phyloP scores from a whole-genome alignment of 2,113 vertebrate species.

The Solea senegalensis region DNA sequence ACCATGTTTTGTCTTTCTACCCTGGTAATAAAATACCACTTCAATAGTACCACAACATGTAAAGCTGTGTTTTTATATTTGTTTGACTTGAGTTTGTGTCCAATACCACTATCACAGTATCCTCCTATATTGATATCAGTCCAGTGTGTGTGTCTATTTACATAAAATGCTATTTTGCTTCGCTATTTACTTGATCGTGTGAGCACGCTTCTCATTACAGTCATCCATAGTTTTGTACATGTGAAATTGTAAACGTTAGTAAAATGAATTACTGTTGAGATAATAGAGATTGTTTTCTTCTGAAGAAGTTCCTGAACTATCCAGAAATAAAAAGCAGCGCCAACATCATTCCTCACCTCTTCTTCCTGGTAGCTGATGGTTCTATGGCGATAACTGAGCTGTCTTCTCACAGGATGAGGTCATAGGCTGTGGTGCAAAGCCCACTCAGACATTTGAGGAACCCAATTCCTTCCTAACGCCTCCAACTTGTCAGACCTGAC shows the following conservation, averaged over 20 bases:
- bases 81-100: background rate
- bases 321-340: constrained; percentile 34
- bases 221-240: too few relatives aligned
- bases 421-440: constrained; percentile 54
- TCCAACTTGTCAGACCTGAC: constrained; percentile 45
- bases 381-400: constrained; percentile 65
- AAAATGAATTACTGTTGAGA: background rate
- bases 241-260: fast-evolving
- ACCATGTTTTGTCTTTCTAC: constrained; percentile 47
- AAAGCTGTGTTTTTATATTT: constrained; percentile 13
- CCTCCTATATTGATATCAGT: too few relatives aligned
- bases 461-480: constrained; percentile 45
- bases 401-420: constrained; percentile 54
- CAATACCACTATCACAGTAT: too few relatives aligned
- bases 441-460: constrained; percentile 70
- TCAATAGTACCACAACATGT: background rate
- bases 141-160: too few relatives aligned
- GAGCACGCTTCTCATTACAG: too few relatives aligned
- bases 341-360: constrained; percentile 48
- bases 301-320: constrained; percentile 8
- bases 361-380: constrained; percentile 34
- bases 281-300: constrained; percentile 16
- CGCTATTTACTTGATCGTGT: too few relatives aligned
- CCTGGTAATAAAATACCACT: constrained; percentile 48
- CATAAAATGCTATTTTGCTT: too few relatives aligned